A percentile compares a stretch with the other conserved stretches of the same genome.
Evolutionary conservation across 1,140 invertebrate genomes (phyloP).

Genomic region (Phocides pigmalion): DNA sequence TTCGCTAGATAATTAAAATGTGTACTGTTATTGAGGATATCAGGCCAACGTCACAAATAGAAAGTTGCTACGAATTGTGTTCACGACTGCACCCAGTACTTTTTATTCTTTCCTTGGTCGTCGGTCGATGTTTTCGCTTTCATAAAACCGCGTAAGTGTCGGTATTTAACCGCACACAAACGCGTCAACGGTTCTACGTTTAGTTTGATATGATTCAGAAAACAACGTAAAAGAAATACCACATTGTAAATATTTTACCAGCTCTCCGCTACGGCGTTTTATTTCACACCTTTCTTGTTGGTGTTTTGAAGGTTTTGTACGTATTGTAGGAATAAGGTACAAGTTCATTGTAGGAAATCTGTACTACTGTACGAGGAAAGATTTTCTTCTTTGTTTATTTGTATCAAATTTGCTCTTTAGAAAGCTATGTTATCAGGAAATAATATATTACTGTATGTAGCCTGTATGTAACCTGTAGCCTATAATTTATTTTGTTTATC

Average conservation of each 20-base stretch:
- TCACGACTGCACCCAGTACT: slow-evolving; percentile 48
- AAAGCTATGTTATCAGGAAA: too few species aligned
- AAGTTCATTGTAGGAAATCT: too few species aligned
- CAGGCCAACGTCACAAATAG: too few species aligned
- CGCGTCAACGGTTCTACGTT: slow-evolving; percentile 42
- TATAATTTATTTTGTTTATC: too few species aligned
- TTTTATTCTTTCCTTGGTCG: slow-evolving; percentile 62
- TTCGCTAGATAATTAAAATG: too few species aligned
- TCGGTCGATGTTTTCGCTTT: slow-evolving; percentile 56
- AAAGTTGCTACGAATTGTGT: slow-evolving; percentile 33
- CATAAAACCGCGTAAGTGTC: slow-evolving; percentile 50
- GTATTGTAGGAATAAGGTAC: too few species aligned
- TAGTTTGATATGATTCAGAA: slow-evolving; percentile 34
- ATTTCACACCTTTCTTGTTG: neutral
- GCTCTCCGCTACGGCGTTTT: neutral
- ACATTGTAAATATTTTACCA: neutral
- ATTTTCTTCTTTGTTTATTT: too few species aligned
- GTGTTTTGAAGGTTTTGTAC: neutral
- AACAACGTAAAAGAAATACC: slow-evolving; percentile 21
- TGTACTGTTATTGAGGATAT: too few species aligned
- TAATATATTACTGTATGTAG: too few species aligned
- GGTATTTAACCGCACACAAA: slow-evolving; percentile 47
- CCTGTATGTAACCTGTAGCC: too few species aligned
- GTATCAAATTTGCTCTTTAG: too few species aligned
- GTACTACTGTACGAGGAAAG: too few species aligned